Evolutionary conservation across 2,797 vertebrate genomes (phyloP).

Genomic region (Pipistrellus pygmaeus): DNA sequence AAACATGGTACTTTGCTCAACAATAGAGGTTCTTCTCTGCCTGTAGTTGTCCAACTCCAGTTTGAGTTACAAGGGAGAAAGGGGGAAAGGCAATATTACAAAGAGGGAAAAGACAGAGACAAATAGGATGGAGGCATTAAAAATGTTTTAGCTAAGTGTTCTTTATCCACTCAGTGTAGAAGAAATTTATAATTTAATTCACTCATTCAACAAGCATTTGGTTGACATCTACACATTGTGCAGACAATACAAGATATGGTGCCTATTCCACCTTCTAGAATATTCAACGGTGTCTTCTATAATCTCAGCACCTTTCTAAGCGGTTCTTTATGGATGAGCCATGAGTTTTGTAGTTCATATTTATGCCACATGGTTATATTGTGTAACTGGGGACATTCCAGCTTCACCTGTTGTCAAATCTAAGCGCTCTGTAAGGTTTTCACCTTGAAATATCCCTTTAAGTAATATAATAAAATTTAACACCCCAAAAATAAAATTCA

Average conservation of each 20-base stretch:
- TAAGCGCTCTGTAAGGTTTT: not conserved
- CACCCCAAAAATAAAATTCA: not conserved
- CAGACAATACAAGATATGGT: not conserved
- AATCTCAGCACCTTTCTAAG: not conserved
- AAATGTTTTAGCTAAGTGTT: not conserved
- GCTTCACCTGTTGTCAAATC: not conserved
- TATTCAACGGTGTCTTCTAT: not conserved
- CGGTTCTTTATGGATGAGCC: not conserved
- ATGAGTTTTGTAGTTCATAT: not conserved
- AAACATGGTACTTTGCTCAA: not conserved
- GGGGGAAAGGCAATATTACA: not conserved
- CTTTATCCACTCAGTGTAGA: not conserved
- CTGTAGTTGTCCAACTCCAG: not conserved
- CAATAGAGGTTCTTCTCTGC: conserved; percentile 1
- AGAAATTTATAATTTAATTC: not conserved
- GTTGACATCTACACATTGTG: not conserved
- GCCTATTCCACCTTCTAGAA: not conserved
- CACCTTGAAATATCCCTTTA: not conserved
- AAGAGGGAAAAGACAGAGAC: not conserved
- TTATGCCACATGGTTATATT: not conserved
- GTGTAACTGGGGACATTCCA: not conserved
- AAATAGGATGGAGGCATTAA: not conserved
- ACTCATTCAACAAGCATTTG: not conserved
- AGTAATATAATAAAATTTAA: not conserved
- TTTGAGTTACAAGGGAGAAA: not conserved